Evolutionary conservation across 2,888 invertebrate genomes (phyloP), one percentile per base, ranked within the genome.

Genomic region (Eupithecia centaureata): DNA sequence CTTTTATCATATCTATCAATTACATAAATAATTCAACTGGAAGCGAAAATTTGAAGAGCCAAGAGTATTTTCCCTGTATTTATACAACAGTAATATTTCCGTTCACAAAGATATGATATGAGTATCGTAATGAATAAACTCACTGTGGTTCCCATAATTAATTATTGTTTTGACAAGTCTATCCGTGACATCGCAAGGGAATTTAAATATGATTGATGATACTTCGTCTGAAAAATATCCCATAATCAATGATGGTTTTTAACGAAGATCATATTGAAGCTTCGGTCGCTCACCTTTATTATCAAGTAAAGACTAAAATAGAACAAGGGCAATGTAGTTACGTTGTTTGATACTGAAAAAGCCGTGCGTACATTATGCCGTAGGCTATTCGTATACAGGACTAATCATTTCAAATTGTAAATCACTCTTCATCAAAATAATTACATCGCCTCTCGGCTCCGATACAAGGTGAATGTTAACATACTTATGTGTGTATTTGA

Each of bases 321-420:
- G 38, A 63, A 63, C 30, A 56, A 38, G 63, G 63, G 56, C 30
- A 56, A 54, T 56, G 15, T 18, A 35, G 38, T 52, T 52, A n/a
- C 12, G n/a, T 52, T 62, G 35, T 47, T 18, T 22, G 18, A 18
- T 35, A 35, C n/a, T 35, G 13, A 15, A 52, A 27, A 27, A 52
- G 51, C 51, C 25, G 51, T 25, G 1, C 25, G 35, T 52, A 62
- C 25, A 52, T 66, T 54, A 58, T 33, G 27, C 30, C 60, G 30
- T n/a, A 35, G 38, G 42, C n/a, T 12, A 42, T 30, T 28, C 30
- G 22, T 13, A 22, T 2, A 51, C 32, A 22, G 42, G 32, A 12
- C 33, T 22, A 8, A 27, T 58, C 22, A 47, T 47, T 42, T n/a
- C 18, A 0, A 42, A 42, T 42, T 22, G 18, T 47, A 47, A 47